phyloP scores from a whole-genome alignment of 2,113 vertebrate species.

The Synodontis membranacea region DNA sequence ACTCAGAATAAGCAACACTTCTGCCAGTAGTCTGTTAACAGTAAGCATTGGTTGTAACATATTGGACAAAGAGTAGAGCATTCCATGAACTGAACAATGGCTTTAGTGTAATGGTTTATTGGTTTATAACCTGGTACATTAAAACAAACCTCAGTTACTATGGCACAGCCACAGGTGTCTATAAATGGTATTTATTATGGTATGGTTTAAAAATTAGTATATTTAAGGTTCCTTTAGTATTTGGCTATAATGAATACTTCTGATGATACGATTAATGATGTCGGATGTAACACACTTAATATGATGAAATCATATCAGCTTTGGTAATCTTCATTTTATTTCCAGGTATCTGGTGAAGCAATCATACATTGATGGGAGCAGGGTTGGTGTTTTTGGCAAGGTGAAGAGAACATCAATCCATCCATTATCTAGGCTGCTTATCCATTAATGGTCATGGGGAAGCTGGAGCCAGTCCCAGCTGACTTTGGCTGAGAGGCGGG shows the following conservation, averaged over 20 bases:
- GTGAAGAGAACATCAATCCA: constrained; percentile 58
- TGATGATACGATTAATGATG: not conserved
- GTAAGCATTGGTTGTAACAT: not conserved
- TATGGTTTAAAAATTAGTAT: not conserved
- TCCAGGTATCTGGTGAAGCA: constrained; percentile 64
- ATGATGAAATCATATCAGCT: not conserved
- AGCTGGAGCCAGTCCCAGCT: too few species aligned
- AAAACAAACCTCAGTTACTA: not conserved
- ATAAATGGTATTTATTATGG: not conserved
- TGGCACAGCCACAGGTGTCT: not conserved
- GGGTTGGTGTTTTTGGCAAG: constrained; percentile 72
- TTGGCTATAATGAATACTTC: not conserved
- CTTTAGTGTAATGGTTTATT: not conserved
- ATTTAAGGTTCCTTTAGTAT: not conserved
- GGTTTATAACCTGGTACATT: not conserved
- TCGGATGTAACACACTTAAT: not conserved
- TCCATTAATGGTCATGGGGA: too few species aligned
- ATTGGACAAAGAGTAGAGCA: not conserved
- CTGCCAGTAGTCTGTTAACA: not conserved
- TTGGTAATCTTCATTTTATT: constrained; percentile 12
- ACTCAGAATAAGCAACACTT: not conserved
- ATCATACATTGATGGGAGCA: constrained; percentile 64
- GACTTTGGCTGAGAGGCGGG: too few species aligned
- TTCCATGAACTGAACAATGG: not conserved
- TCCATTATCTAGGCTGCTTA: too few species aligned